Base-by-base conservation (phyloP, 2,888 invertebrate species). In the Zhuqinia jingwanae region DNA sequence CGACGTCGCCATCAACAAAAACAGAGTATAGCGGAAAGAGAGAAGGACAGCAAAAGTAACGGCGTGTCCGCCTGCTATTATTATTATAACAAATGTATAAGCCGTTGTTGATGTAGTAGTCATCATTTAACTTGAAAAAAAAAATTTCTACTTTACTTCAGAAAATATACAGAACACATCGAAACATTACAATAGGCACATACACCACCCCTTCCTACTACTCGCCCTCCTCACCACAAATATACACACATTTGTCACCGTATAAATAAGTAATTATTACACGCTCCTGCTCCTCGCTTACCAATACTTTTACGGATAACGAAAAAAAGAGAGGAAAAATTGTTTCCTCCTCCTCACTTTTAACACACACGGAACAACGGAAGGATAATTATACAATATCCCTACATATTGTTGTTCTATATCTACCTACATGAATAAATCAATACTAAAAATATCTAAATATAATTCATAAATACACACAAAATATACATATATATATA, bases 261-360 rank as follows among this genome's bases (percentile, higher is more conserved):
- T 15, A 53, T 73, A 27, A 73, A 73, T 73, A 73, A 73, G 53
- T 73, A 50, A 73, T 73, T 47, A 53, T 53, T 73, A 47, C 73
- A 73, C 50, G 73, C 53, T 73, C n/a, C n/a, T n/a, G n/a, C n/a
- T n/a, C 36, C 15, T 73, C 53, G 53, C 73, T 25, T 73, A 53
- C 10, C 27, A 10, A 15, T 36, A 27, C n/a, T n/a, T n/a, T n/a
- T n/a, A 56, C 8, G 47, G 47, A 47, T 47, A 58, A 65, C n/a
- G 68, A 45, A 47, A 47, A 25, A 45, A 8, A 27, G 73, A 22
- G 47, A 45, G 70, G 22, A 3, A 17, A 42, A 65, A 30, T 36
- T 36, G 36, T 30, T 65, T 65, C 1, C 36, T n/a, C n/a, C n/a
- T n/a, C n/a, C n/a, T n/a, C n/a, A n/a, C n/a, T n/a, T n/a, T n/a